Evolutionary conservation across 1,140 invertebrate genomes (phyloP).

Genomic region (Zaprionus camerounensis): DNA sequence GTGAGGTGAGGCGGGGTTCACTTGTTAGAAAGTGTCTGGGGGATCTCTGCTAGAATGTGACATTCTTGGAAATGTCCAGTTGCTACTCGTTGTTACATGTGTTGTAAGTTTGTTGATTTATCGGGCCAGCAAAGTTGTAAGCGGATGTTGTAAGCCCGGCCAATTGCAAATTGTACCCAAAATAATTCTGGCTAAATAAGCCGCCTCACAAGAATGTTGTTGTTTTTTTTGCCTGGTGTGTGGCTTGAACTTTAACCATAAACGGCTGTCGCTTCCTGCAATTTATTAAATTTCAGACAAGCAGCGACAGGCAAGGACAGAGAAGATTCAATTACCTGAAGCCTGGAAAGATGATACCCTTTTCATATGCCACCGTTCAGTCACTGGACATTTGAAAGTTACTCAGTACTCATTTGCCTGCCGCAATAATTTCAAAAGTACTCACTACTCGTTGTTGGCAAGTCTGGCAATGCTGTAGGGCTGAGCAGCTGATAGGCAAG

Average conservation of each 20-base stretch:
- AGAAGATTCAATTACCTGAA: constrained; percentile 60
- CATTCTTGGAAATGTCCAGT: constrained; percentile 60
- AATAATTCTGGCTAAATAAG: constrained; percentile 61
- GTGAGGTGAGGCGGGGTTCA: neutral
- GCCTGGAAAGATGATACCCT: constrained; percentile 36
- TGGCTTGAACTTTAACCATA: constrained; percentile 66
- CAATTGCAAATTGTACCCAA: constrained; percentile 65
- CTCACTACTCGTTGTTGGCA: neutral
- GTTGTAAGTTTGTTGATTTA: constrained; percentile 55
- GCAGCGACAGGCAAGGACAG: constrained; percentile 55
- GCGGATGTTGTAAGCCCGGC: constrained; percentile 64
- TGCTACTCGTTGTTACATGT: constrained; percentile 21
- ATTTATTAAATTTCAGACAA: constrained; percentile 67
- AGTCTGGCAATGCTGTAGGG: constrained; percentile 26
- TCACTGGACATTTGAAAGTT: neutral
- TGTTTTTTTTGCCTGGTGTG: constrained; percentile 30
- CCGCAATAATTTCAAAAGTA: constrained; percentile 27
- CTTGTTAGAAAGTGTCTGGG: constrained; percentile 59
- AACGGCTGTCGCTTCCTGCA: constrained; percentile 59
- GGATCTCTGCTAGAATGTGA: constrained; percentile 40
- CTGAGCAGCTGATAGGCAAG: neutral
- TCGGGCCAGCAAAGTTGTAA: constrained; percentile 59
- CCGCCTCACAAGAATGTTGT: constrained; percentile 12
- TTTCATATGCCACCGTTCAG: constrained; percentile 2
- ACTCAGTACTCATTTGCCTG: neutral